Base-by-base conservation (phyloP, 1,140 invertebrate species). In the Antheraea pernyi region DNA sequence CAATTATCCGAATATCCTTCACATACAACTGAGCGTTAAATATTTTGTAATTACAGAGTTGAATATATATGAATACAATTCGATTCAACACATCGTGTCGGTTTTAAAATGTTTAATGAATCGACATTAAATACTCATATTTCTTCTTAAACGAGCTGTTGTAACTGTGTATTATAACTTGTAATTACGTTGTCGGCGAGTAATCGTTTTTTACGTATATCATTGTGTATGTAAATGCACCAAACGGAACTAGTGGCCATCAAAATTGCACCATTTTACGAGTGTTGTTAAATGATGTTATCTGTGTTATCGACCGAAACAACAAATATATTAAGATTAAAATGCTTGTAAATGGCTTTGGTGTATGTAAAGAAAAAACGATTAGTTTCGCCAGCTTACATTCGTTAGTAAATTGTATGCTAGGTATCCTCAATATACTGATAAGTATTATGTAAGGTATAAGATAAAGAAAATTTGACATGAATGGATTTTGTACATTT, bases 281-380 rank as follows among this genome's bases (percentile, higher is more conserved):
- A 66, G 62, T 65, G 76, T 68, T 73, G 64, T 69, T 64, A 53
- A 67, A 73, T 64, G 85, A 89, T 88, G 67, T 73, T 88, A 89
- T 88, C 84, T 69, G 77, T 73, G 77, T 85, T 87, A 88, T 88
- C 79, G 79, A 80, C 75, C 80, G 77, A 72, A 86, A 86, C 86
- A 81, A 76, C 80, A 77, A 75, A 80, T 78, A 76, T 78, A 73
- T n/a, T 53, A 73, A 81, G 70, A 82, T 69, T 74, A 68, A 53
- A 53, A 53, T 6, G 46, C 46, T 16, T 13, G 67, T 37, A 73
- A 69, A 79, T 75, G 65, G 62, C 67, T 66, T 81, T 75, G 78
- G 70, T 9, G 64, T 53, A 65, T 65, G 64, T 65, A 48, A 65
- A 65, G 19, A 77, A 76, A 80, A 74, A 72, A 67, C 79, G 76